A percentile compares a stretch with the other conserved stretches of the same genome.
phyloP scores from a whole-genome alignment of 2,113 vertebrate genomes.

The Meles meles region DNA sequence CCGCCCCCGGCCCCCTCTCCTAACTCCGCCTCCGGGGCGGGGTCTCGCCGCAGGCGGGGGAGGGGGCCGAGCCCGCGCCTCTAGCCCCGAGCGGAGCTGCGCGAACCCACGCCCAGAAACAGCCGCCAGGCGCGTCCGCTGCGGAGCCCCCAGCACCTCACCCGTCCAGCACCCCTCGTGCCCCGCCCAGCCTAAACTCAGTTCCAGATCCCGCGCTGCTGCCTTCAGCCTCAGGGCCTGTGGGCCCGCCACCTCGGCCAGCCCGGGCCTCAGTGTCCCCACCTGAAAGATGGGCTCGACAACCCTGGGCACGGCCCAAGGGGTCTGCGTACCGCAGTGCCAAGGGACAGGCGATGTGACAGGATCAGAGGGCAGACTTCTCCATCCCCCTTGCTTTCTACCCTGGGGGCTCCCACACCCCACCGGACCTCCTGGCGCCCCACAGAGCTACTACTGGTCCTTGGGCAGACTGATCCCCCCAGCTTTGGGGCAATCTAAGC shows the following conservation, averaged over 20 bases:
- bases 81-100: fast-evolving
- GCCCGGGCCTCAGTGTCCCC: background rate
- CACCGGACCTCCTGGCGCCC: no score
- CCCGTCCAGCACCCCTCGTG: background rate
- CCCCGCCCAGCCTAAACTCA: background rate
- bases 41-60: background rate
- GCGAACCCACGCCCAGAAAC: background rate
- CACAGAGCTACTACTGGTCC: background rate
- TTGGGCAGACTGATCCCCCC: background rate
- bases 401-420: fast-evolving
- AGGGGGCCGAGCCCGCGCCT: background rate
- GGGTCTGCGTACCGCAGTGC: background rate
- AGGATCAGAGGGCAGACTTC: background rate
- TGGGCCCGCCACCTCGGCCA: background rate
- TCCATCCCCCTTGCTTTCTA: fast-evolving
- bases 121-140: fast-evolving
- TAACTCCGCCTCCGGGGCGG: slow-evolving; percentile 17
- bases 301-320: no score
- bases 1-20: background rate
- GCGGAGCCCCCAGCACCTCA: fast-evolving
- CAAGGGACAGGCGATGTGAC: background rate
- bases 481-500: background rate
- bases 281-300: background rate
- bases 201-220: background rate
- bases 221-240: background rate